These are phyloP conservation scores for Aphodius sticticus DNA, from an alignment of 2,888 invertebrate species.

Conservation along the genomic window DNA sequence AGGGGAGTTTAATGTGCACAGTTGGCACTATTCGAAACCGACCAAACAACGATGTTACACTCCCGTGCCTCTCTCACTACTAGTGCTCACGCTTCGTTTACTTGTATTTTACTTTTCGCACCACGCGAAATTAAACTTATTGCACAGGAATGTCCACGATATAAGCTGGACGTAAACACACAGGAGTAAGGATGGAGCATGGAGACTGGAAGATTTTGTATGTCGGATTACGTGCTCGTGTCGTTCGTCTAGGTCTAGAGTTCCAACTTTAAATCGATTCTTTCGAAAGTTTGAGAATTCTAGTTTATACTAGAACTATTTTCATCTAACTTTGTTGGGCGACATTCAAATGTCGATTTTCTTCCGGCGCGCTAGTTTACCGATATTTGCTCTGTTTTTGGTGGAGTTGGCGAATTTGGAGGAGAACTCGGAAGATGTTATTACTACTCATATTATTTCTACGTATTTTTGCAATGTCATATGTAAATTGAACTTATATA, in stretches of 20 bases:
- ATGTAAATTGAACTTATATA: no score
- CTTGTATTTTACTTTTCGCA: not conserved
- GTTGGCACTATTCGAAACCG: constrained; percentile 42
- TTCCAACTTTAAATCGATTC: not conserved
- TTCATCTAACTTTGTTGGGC: not conserved
- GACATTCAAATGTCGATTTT: not conserved
- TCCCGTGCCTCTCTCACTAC: not conserved
- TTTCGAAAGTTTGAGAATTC: not conserved
- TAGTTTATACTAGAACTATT: constrained; percentile 4
- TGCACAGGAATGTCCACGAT: not conserved
- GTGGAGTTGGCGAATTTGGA: not conserved
- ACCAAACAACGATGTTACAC: constrained; percentile 8
- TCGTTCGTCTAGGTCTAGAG: not conserved
- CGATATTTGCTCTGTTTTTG: not conserved
- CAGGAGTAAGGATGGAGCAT: not conserved
- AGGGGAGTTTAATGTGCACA: constrained; percentile 42
- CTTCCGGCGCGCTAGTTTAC: not conserved
- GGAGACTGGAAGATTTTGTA: not conserved
- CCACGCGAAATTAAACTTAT: not conserved
- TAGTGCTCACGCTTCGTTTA: not conserved
- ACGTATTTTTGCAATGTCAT: no score
- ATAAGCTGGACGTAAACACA: not conserved
- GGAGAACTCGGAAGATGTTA: not conserved
- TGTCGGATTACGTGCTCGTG: not conserved
- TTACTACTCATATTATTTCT: not conserved